Conservation (phyloP, 1,140 invertebrate species). For the Laupala kohalensis region DNA sequence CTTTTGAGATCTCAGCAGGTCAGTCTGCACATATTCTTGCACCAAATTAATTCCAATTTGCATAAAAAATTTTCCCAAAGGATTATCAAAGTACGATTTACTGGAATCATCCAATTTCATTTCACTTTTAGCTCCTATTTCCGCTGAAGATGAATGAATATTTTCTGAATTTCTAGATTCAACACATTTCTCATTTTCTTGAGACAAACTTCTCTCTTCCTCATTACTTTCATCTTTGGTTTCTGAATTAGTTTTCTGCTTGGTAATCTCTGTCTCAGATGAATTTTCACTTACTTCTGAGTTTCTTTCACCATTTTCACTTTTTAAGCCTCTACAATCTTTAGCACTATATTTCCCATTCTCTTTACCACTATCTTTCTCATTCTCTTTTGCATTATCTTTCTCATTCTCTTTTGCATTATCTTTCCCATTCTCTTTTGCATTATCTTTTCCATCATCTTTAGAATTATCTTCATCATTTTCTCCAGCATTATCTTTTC, state of each 20-base stretch:
- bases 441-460: background rate
- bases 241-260: background rate
- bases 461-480: background rate
- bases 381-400: slow-evolving; percentile 8
- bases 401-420: slow-evolving; percentile 2
- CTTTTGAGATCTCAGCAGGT: slow-evolving; percentile 76
- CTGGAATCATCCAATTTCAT: background rate
- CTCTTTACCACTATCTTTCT: background rate
- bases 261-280: background rate
- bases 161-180: background rate
- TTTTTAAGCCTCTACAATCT: background rate
- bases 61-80: slow-evolving; percentile 82
- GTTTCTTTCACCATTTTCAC: background rate
- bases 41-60: slow-evolving; percentile 83
- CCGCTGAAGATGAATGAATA: background rate
- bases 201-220: too few relatives aligned
- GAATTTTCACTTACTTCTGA: background rate
- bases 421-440: slow-evolving; percentile 12
- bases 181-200: too few relatives aligned
- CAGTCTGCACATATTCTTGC: slow-evolving; percentile 83
- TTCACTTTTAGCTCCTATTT: slow-evolving; percentile 2
- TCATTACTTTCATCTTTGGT: too few relatives aligned
- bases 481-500: background rate
- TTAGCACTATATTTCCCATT: background rate
- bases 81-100: slow-evolving; percentile 59